Percentiles rank a stretch among this genome's conserved stretches.
These are phyloP conservation scores for Pseudopipra pipra DNA, from an alignment of 2,113 vertebrate species.

Conservation along the genomic window DNA sequence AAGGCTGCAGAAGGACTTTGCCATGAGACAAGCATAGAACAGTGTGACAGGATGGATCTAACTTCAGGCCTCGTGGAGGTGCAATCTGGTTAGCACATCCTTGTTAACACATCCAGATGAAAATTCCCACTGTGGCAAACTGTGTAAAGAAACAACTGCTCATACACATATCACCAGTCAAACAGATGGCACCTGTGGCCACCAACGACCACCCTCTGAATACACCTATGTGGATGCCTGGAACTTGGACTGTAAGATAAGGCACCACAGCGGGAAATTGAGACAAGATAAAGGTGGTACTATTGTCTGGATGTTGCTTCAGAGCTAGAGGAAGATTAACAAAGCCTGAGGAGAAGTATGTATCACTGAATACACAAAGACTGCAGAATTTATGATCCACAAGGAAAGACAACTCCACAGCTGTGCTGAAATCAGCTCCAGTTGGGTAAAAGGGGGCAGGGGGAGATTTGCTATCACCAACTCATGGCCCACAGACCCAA, in stretches of 20 bases:
- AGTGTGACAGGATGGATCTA: fast-evolving
- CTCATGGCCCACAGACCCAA: background rate
- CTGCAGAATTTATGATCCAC: background rate
- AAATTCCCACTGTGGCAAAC: background rate
- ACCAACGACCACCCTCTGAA: background rate
- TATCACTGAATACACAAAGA: background rate
- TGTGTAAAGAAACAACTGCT: background rate
- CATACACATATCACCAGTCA: background rate
- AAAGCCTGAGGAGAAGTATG: background rate
- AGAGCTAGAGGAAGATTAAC: background rate
- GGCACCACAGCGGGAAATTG: background rate
- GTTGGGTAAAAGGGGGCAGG: background rate
- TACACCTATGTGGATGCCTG: background rate
- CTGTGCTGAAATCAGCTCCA: background rate
- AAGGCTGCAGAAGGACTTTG: background rate
- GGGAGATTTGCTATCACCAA: fast-evolving
- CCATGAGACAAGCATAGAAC: background rate
- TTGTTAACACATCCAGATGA: background rate
- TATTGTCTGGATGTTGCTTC: background rate
- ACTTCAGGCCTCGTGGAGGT: background rate
- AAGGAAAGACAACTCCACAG: background rate
- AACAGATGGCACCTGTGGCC: background rate
- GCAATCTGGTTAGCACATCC: background rate
- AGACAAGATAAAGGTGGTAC: background rate
- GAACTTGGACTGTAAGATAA: background rate